Evolutionary conservation across 2,113 vertebrate species (phyloP).

Genomic region (Eonycteris spelaea): DNA sequence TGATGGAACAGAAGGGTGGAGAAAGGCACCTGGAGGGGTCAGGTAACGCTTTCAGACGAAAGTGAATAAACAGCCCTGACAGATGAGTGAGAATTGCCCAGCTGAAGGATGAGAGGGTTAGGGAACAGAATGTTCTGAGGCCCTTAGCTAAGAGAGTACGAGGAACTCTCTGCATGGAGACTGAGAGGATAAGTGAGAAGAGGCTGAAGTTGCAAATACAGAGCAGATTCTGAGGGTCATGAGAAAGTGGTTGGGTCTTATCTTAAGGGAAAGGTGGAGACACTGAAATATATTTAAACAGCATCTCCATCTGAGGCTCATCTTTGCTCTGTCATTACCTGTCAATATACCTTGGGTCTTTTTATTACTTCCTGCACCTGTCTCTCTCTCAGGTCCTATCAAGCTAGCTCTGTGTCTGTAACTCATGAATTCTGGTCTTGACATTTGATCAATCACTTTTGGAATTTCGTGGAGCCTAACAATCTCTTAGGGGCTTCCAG

Average conservation of each 20-base stretch:
- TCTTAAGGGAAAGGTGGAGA: not conserved
- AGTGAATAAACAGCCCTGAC: not conserved
- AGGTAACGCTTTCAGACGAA: not conserved
- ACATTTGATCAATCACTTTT: not conserved
- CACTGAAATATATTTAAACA: rapidly evolving
- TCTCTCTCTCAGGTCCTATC: not conserved
- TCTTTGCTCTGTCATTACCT: not conserved
- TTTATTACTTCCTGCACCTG: not conserved
- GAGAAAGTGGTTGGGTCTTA: not conserved
- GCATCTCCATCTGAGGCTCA: not conserved
- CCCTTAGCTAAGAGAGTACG: too few relatives aligned
- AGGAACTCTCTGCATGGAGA: not conserved
- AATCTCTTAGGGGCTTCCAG: not conserved
- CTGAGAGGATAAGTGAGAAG: not conserved
- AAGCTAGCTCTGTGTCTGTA: not conserved
- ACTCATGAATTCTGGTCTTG: not conserved
- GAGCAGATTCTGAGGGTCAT: not conserved
- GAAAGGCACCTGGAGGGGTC: not conserved
- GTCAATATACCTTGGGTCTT: not conserved
- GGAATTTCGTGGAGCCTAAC: not conserved
- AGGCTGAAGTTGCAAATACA: not conserved
- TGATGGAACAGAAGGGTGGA: too few relatives aligned
- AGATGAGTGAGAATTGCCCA: not conserved
- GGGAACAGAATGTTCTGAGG: not conserved
- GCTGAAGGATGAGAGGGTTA: not conserved